Base-by-base conservation (phyloP, 2,797 vertebrate genomes). In the Siniperca obscura region DNA sequence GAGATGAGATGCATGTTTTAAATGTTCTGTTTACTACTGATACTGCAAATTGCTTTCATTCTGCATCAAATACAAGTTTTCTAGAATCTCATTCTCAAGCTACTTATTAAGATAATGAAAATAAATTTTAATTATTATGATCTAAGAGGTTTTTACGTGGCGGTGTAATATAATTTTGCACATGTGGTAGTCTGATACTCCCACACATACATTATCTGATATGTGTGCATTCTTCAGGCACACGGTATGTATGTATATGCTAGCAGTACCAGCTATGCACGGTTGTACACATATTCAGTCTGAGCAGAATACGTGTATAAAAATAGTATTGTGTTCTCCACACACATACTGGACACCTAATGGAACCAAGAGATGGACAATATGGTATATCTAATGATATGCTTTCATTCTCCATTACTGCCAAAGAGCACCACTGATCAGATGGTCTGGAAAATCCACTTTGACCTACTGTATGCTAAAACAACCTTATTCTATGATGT, bases 371-470 rank as follows among this genome's bases (percentile, higher is more conserved):
- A 90, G 74, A 86, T 65, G 79, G 56, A 76, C 57, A 80, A 83
- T 72, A 84, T 52, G 68, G 59, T 66, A 64, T 75, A 50, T 83
- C 57, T 86, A 87, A 89, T 86, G 84, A 91, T 81, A 86, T 81
- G 83, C 82, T 91, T 90, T 90, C 44, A 88, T 83, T 89, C 72
- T 81, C 85, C 70, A 87, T 90, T 90, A 86, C 74, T 80, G 77
- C 69, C 74, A 61, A 84, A 84, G 60, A 81, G 73, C 70, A 78
- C 42, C 53, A 69, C 69, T 61, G 76, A 89, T 91, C 77, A 90
- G 83, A 86, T 72, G 76, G 78, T 81, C 60, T 77, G 53, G 48
- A 86, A 77, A 83, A 78, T 64, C 65, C 56, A 65, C 65, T 78
- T 68, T 56, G 72, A 79, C 76, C 67, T 36, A 8, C 52, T 56